A percentile compares a stretch with the other conserved stretches of the same genome.
Evolutionary conservation across 2,888 invertebrate species (phyloP).

Genomic region (Copidosoma aretas): DNA sequence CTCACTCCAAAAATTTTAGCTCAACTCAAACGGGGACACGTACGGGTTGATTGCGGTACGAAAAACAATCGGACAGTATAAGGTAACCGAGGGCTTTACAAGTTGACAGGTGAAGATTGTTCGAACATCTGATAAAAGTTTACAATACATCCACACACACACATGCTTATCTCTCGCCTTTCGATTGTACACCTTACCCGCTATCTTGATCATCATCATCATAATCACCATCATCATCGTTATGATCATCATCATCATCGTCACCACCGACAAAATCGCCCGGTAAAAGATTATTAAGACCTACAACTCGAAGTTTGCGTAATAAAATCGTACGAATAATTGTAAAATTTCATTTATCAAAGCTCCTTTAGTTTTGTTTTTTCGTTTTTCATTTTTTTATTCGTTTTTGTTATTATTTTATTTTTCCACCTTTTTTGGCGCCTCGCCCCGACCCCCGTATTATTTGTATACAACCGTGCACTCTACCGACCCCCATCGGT

Average conservation of each 20-base stretch:
- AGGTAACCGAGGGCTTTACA: slow-evolving; percentile 9
- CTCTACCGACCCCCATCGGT: not conserved
- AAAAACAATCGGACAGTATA: slow-evolving; percentile 9
- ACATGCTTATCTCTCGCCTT: not conserved
- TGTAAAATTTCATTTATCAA: slow-evolving; percentile 41
- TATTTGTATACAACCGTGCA: not conserved
- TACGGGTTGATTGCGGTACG: not conserved
- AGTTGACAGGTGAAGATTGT: slow-evolving; percentile 28
- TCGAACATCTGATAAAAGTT: slow-evolving; percentile 10
- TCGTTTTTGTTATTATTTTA: slow-evolving; percentile 2
- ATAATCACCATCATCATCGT: slow-evolving; percentile 2
- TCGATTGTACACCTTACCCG: not conserved
- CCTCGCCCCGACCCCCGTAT: not conserved
- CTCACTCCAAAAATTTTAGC: slow-evolving; percentile 37
- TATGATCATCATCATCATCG: slow-evolving; percentile 11
- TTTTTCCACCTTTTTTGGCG: not conserved
- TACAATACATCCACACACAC: slow-evolving; percentile 2
- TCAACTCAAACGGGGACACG: slow-evolving; percentile 17
- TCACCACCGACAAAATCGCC: slow-evolving; percentile 7
- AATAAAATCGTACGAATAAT: slow-evolving; percentile 40
- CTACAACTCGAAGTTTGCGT: slow-evolving; percentile 32
- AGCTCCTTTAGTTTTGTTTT: slow-evolving; percentile 21
- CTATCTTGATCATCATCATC: slow-evolving; percentile 7
- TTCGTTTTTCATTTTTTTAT: not conserved
- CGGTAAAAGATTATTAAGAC: slow-evolving; percentile 33